Base-by-base conservation (phyloP, 2,797 vertebrate genomes). In the Pseudochromis fuscus region DNA sequence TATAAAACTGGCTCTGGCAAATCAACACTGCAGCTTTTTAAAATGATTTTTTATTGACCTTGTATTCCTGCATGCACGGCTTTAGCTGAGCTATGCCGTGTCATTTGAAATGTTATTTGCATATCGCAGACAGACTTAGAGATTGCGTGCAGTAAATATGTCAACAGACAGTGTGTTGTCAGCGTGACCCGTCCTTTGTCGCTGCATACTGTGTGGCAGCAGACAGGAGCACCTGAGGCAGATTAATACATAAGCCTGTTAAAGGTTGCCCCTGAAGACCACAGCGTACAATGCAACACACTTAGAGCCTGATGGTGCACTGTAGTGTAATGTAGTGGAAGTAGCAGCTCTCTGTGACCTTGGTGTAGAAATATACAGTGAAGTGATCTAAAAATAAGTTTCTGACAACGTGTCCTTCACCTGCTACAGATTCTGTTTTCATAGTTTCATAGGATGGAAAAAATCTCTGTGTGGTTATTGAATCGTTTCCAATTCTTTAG, bases 171-270 rank as follows among this genome's bases (percentile, higher is more conserved):
- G 9, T 11, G 63, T 38, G 27, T 69, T n/a, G 2, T 57, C 25
- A 66, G 3, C 1, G 1, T 50, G 37, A 60, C 57, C 23, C 44
- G 38, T 67, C 44, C 30, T 57, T 15, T 61, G 67, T 68, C 56
- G 7, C 23, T n/a, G 45, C 23, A 9, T 15, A 6, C 50, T 3
- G 33, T 11, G 1, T 8, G 28, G 52, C 64, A 42, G 66, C 45
- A 72, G 57, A 73, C 45, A 79, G 56, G 44, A 73, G 28, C 73
- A 35, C 55, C 45, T 53, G 59, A 49, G 72, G 53, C 65, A 78
- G 87, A 78, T 88, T 78, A 83, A 72, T 61, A 37, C 16, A 5
- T 83, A 84, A 86, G 49, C 79, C 64, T 53, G 63, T 77, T 85
- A 82, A 80, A 77, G 37, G 64, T 46, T 45, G 12, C 79, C 42